These are phyloP conservation scores for Drosophila funebris DNA, from an alignment of 1,140 invertebrate genomes.

Conservation along the genomic window DNA sequence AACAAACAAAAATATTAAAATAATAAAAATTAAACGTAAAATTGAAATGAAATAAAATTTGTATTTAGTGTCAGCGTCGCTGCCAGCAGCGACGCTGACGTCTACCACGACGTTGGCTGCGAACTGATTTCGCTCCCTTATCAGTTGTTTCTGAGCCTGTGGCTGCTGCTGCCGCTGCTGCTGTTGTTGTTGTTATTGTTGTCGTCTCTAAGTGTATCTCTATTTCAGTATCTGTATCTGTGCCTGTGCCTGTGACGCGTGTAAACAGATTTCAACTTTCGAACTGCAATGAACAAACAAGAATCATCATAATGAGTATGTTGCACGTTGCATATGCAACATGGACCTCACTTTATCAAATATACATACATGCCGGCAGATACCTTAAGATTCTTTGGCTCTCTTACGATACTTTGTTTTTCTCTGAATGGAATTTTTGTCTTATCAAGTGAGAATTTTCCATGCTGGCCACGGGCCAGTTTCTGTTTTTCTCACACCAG, in stretches of 20 bases:
- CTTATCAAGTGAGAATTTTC: conserved; percentile 67
- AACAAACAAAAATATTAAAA: conserved; percentile 47
- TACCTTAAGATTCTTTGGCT: neutral
- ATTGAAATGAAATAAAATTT: conserved; percentile 22
- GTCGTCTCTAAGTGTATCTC: neutral
- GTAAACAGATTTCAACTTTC: conserved; percentile 14
- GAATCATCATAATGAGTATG: conserved; percentile 11
- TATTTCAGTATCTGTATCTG: neutral
- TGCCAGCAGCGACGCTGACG: neutral
- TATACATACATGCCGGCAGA: conserved; percentile 14
- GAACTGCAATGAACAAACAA: neutral
- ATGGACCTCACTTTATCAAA: neutral
- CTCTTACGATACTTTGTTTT: conserved; percentile 12
- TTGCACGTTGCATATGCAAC: conserved; percentile 6
- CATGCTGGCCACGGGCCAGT: conserved; percentile 35
- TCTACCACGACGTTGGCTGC: neutral
- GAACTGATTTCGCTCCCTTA: conserved; percentile 20
- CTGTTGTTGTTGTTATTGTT: neutral
- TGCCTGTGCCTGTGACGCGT: conserved; percentile 1
- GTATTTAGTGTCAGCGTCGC: neutral
- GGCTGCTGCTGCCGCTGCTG: too few relatives aligned
- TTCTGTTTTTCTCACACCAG: neutral
- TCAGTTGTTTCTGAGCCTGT: neutral
- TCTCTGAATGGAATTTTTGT: conserved; percentile 45
- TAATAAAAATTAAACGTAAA: conserved; percentile 46